Base-by-base conservation (phyloP, 2,113 vertebrate species). In the Telmatochromis sp. region DNA sequence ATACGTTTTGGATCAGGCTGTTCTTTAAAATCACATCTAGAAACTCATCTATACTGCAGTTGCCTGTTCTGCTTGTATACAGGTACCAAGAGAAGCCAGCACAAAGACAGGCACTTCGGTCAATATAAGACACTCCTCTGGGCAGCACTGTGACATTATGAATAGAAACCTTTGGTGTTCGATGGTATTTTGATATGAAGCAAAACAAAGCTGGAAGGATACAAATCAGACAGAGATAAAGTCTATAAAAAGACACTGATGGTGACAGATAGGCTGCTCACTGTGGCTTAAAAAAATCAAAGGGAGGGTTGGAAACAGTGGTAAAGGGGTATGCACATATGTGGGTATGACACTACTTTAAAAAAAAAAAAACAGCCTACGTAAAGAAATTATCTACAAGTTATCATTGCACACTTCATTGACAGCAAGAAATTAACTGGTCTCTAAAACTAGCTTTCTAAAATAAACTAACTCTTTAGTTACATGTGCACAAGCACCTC, bases 181-280 rank as follows among this genome's bases (percentile, higher is more conserved):
- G 49, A 89, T 90, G 86, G 85, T 84, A 92, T 91, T 93, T 91
- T 93, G 86, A 93, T 84, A 84, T 19, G 49, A 89, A 63, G 28
- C 19, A 31, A 89, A 85, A 75, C 35, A 68, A 73, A 83, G 79
- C 87, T 60, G 14, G 49, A 83, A 17, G 83, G 86, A 85, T 75
- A 86, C 21, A 87, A 89, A 92, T 89, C 81, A 60, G 40, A 33
- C 54, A 23, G 83, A 79, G 42, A 60, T 78, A 85, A 78, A 89
- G 73, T 86, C 31, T 80, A 84, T 68, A 70, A 92, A 90, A 90
- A 89, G 70, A 89, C 28, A 87, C 68, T 80, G 79, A 79, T n/a
- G 23, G 37, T 82, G 55, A 80, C 60, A 78, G 68, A 87, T 35
- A 89, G 55, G 75, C 70, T 89, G 51, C 84, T 82, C 57, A 81